Base-by-base conservation (phyloP, 2,113 vertebrate genomes). In the Bos indicus region DNA sequence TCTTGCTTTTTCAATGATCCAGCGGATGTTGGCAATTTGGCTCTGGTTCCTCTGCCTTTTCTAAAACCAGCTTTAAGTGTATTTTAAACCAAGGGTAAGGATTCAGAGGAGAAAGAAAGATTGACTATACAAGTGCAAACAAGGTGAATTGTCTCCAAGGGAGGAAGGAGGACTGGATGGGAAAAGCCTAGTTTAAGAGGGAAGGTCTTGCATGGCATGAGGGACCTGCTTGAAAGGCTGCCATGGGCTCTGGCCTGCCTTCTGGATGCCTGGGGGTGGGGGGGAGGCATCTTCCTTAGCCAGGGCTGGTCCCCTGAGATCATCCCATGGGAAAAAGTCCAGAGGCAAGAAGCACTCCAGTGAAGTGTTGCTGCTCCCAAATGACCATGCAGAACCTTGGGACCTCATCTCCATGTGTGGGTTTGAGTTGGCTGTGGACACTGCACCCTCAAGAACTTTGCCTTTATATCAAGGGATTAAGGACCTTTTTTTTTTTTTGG, bases 51-150 rank as follows among this genome's bases (percentile, higher is more conserved):
- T 48, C 48, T 48, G 48, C 48, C 48, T 48, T 48, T 48, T 48
- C 48, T 48, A 48, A 48, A 48, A 48, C 48, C 43, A 46, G 43
- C 43, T 46, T 84, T 51, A 78, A 67, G 40, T 80, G 15, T 85
- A 26, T 77, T 95, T 88, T 48, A 94, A 89, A 91, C 4, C 28
- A 92, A 89, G n/a, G 21, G n/a, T 80, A 64, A 93, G n/a, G 51
- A 43, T 90, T 60, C 28, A 30, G 51, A 71, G 51, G 51, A 92
- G n/a, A 71, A 60, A 94, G 33, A 89, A 80, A 59, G 26, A 21
- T n/a, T 85, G 40, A 92, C 28, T 30, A 30, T 9, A 54, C 67
- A 85, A 51, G 78, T 80, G 8, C 9, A 9, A 93, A n/a, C 33
- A 33, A 59, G 8, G 26, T 16, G 64, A 89, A 84, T 30, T 62